Percentiles rank a stretch among this genome's conserved stretches.
These are phyloP conservation scores for Cryptomyrus ogoouensis DNA, from an alignment of 2,113 vertebrate genomes.

Conservation along the genomic window DNA sequence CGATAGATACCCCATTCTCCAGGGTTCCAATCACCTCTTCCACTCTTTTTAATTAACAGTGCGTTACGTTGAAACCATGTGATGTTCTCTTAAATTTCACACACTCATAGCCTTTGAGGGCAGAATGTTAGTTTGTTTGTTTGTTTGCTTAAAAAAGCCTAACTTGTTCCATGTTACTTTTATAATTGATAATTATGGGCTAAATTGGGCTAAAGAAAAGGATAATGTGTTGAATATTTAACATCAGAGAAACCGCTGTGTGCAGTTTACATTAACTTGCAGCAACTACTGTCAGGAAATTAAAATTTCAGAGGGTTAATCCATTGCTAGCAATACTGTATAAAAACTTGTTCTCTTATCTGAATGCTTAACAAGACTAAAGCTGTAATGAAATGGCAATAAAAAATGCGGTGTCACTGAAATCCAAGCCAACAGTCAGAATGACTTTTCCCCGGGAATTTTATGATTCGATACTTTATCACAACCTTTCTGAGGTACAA, in stretches of 20 bases:
- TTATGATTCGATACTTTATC: not conserved
- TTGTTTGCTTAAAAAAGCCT: too few species aligned
- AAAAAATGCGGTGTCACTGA: not conserved
- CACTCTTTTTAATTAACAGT: not conserved
- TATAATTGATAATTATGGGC: not conserved
- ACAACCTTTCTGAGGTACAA: not conserved
- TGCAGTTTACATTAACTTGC: not conserved
- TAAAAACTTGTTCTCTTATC: conserved; percentile 27
- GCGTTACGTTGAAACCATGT: not conserved
- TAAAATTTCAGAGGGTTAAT: conserved; percentile 41
- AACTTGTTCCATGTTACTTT: too few species aligned
- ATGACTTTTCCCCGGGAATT: not conserved
- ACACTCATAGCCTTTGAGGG: not conserved
- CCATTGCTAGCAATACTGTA: conserved; percentile 21
- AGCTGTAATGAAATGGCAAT: conserved; percentile 10
- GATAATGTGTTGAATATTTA: not conserved
- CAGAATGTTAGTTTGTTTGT: not conserved
- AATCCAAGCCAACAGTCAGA: not conserved
- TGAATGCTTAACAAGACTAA: conserved; percentile 18
- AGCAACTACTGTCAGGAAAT: conserved; percentile 36
- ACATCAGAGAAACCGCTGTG: not conserved
- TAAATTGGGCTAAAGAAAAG: not conserved
- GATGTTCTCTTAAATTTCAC: not conserved
- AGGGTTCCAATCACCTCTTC: not conserved
- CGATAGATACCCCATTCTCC: not conserved